Percentiles rank a stretch among this genome's conserved stretches.
These are phyloP conservation scores for Paradoxurus hermaphroditus DNA, from an alignment of 2,113 vertebrate genomes.

Conservation along the genomic window DNA sequence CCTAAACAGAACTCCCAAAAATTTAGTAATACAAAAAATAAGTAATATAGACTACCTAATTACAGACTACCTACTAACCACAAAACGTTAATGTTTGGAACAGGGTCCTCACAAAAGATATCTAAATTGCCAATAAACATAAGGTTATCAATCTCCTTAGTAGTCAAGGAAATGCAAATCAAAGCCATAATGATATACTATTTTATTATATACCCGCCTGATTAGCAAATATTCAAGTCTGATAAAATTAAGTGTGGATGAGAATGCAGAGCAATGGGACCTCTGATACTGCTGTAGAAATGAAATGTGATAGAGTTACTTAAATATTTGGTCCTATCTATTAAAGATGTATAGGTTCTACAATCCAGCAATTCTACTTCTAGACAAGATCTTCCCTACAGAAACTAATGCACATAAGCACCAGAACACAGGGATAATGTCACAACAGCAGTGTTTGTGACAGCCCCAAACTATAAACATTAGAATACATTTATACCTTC, in stretches of 20 bases:
- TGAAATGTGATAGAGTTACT: not conserved
- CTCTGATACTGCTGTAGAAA: not conserved
- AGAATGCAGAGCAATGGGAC: not conserved
- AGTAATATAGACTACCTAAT: not conserved
- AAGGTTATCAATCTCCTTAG: not conserved
- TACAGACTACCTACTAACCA: not conserved
- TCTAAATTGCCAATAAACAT: not conserved
- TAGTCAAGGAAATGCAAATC: not conserved
- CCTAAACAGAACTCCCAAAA: not conserved
- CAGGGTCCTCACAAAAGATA: not conserved
- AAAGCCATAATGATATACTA: not conserved
- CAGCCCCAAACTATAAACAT: not conserved
- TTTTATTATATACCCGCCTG: not conserved
- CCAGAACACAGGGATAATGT: not conserved
- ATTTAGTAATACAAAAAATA: not conserved
- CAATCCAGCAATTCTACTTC: not conserved
- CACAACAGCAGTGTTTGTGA: not conserved
- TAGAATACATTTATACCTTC: not conserved
- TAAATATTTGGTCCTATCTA: not conserved
- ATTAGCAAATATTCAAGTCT: not conserved
- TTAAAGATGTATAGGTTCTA: not conserved
- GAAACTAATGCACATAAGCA: not conserved
- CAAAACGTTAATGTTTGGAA: not conserved
- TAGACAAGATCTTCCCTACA: not conserved
- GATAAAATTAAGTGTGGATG: not conserved